Base-by-base conservation (phyloP, 2,888 invertebrate genomes). In the Hydraecia micacea region DNA sequence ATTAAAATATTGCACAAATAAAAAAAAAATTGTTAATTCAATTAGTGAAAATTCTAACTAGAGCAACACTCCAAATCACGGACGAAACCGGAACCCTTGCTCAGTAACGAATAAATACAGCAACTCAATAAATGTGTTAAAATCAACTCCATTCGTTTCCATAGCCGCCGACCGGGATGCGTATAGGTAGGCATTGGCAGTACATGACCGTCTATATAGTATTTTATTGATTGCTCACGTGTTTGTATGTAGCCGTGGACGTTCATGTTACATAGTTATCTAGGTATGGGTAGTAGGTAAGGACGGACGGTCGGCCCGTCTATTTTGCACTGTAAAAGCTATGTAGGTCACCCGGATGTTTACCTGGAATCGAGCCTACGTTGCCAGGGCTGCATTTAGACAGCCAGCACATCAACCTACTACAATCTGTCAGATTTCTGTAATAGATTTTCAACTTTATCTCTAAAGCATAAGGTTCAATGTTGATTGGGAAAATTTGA, bases 211-310 rank as follows among this genome's bases (percentile, higher is more conserved):
- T 82, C 75, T 89, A 88, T 87, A 90, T 86, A 83, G 86, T 80
- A 87, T 86, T 89, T 91, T 91, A 91, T 91, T 90, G 91, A 91
- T 91, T 91, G 85, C 91, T 90, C 84, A 86, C 91, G 84, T 90
- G 86, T 87, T 89, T 88, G 87, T 92, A 90, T 91, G 88, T 91
- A 89, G 83, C 42, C 68, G 84, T 86, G 88, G 88, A 86, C 90
- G 87, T 90, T 92, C 90, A 91, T 36, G 36, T 6, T 91, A 90
- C 89, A 86, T 91, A 92, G 88, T 86, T 91, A 90, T 86, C 85
- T 91, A 91, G 86, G 87, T 90, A 90, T n/a, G n/a, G n/a, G n/a
- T 83, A 70, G 80, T 71, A 58, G 25, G 73, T 81, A 85, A 18
- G 83, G 36, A 36, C 18, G 83, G 36, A 36, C 11, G 65, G 32